phyloP scores from a whole-genome alignment of 1,140 invertebrate genomes.

The Trypoxylus dichotomus region DNA sequence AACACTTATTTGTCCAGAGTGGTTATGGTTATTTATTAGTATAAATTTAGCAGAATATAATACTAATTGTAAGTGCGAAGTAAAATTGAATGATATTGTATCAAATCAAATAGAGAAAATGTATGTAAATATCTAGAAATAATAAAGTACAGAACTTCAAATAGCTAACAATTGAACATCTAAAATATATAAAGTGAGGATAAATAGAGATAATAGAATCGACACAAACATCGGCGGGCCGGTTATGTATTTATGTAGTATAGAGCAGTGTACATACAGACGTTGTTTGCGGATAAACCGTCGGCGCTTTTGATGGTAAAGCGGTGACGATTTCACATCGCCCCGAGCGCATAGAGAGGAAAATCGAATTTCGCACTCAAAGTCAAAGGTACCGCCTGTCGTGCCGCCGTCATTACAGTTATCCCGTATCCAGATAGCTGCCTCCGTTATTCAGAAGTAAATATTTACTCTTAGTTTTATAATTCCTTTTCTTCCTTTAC shows the following conservation, averaged over 20 bases:
- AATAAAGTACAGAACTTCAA: neutral
- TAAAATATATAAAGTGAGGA: neutral
- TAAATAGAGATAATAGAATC: slow-evolving; percentile 11
- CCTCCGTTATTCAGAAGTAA: slow-evolving; percentile 14
- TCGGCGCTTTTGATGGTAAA: slow-evolving; percentile 21
- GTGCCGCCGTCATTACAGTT: slow-evolving; percentile 9
- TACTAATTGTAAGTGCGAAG: too few relatives aligned
- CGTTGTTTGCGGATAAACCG: slow-evolving; percentile 22
- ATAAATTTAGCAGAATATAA: too few relatives aligned
- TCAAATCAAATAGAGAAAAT: too few relatives aligned
- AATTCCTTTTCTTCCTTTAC: slow-evolving; percentile 2
- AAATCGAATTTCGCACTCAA: slow-evolving; percentile 21
- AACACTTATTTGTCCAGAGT: too few relatives aligned
- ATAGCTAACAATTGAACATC: neutral
- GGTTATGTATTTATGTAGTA: slow-evolving; percentile 13
- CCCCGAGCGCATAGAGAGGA: slow-evolving; percentile 12
- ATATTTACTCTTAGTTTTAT: neutral
- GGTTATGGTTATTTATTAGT: too few relatives aligned
- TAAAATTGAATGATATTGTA: too few relatives aligned
- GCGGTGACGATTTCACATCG: slow-evolving; percentile 22
- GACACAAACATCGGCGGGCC: slow-evolving; percentile 9
- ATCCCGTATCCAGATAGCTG: slow-evolving; percentile 20
- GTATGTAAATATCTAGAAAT: too few relatives aligned
- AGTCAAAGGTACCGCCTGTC: slow-evolving; percentile 12
- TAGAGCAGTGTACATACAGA: slow-evolving; percentile 4